Evolutionary conservation across 2,797 vertebrate genomes (phyloP), one percentile per base, ranked within the genome.

Genomic region (Peromyscus eremicus): DNA sequence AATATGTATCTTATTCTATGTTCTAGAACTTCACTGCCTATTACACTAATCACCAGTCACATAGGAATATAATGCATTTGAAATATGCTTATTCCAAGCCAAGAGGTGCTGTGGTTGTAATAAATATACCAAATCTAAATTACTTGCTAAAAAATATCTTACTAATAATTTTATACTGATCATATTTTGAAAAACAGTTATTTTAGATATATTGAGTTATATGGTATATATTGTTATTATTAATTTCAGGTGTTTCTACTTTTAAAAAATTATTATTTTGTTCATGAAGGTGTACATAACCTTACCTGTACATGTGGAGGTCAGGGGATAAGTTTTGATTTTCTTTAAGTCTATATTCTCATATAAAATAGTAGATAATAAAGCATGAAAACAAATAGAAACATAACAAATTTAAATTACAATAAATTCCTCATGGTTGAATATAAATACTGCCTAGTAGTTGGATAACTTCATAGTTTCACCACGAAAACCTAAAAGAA

Each of bases 241-340:
- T 55, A 32, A 80, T 62, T 71, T 23, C 19, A 81, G 3, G 0
- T 71, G 0, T 29, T 86, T 52, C 3, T 40, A 75, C n/a, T 34
- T 55, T 66, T n/a, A 13, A 87, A n/a, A 52, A 16, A 13, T 43
- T n/a, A 6, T 27, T 37, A 29, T 37, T 71, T 23, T 87, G 23
- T 71, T 10, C 0, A 11, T 73, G n/a, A 71, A 55, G 17, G n/a
- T 73, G n/a, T n/a, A 49, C 2, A 49, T 68, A 85, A 68, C 64
- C 3, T 68, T n/a, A 25, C 3, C 3, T 25, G 11, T 10, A 68
- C 1, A 55, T 34, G 17, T n/a, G 4, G 0, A 55, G 5, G 2
- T 55, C 9, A 66, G 29, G 9, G 4, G 49, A 37, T 32, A 68
- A 71, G 7, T 6, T 88, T 52, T 60, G 1, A 29, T 8, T 0